phyloP scores from a whole-genome alignment of 2,888 invertebrate genomes.

The Harpalus rubripes region DNA sequence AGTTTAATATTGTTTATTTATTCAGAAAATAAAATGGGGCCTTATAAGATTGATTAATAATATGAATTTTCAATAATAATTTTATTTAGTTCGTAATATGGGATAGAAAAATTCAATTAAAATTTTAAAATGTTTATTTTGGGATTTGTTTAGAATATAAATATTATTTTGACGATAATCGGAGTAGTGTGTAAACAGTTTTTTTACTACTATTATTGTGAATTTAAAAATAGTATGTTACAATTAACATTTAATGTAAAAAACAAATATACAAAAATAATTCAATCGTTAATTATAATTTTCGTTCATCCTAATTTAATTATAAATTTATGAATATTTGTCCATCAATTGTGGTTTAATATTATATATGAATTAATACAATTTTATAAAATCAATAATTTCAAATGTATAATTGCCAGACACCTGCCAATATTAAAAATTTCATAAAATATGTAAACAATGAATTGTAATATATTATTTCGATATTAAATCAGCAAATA shows the following conservation, averaged over 20 bases:
- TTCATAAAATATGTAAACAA: neutral
- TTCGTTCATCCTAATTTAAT: neutral
- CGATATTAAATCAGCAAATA: too few relatives aligned
- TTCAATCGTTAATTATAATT: neutral
- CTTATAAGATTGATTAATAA: too few relatives aligned
- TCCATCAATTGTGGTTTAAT: neutral
- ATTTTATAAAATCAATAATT: conserved; percentile 4
- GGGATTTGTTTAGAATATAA: neutral
- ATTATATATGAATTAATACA: neutral
- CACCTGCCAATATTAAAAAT: neutral
- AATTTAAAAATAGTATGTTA: neutral
- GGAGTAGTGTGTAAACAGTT: neutral
- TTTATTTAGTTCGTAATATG: too few relatives aligned
- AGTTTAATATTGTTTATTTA: too few relatives aligned
- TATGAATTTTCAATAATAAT: too few relatives aligned
- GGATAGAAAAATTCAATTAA: neutral
- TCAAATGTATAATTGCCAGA: neutral
- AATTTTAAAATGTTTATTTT: neutral
- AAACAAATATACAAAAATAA: neutral
- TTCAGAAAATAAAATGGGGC: too few relatives aligned
- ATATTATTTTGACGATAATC: neutral
- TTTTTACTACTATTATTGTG: neutral
- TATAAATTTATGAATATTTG: neutral
- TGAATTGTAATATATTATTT: neutral
- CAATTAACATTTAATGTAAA: neutral